Base-by-base conservation (phyloP, 2,113 vertebrate species). In the Ceyx margarethae region DNA sequence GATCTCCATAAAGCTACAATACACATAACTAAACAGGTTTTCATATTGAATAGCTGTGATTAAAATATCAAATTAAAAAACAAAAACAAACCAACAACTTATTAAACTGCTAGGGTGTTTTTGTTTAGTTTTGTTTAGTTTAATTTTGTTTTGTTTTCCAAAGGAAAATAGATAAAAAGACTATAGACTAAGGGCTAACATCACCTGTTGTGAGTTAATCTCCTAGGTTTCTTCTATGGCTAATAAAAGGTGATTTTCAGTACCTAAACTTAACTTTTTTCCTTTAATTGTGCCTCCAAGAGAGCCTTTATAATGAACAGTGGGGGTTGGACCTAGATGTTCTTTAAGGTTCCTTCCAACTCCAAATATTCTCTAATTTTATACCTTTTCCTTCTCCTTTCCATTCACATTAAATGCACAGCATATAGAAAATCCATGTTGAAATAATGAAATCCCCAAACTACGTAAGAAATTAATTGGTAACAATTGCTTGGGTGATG, bases 371-470 rank as follows among this genome's bases (percentile, higher is more conserved):
- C 56, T 22, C n/a, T 58, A 20, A 8, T 42, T 62, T 29, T 66
- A n/a, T 15, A 31, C 20, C 72, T 87, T 77, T 79, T 68, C 1
- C 33, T 33, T 33, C 29, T 54, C 5, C 5, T 77, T 68, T 83
- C 15, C 25, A 40, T 82, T 82, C 23, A 35, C 1, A 1, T 31
- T 58, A 29, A 91, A 87, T 54, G n/a, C 50, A 26, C 5, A 15
- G 6, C 2, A 4, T 1, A 0, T 14, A 33, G 21, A 66, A 85
- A 35, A 7, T 37, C 12, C 21, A 11, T 7, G 16, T 65, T 53
- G 50, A 76, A 82, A 40, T 12, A 89, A 2, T 3, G 48, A 68
- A 43, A 46, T 79, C 64, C 18, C 2, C 0, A 77, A 64, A 76
- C 3, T 3, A 11, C 16, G 4, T 21, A 6, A 73, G 11, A 57